Evolutionary conservation across 2,888 invertebrate species (phyloP), one percentile per base, ranked within the genome.

Genomic region (Tinea trinotella): DNA sequence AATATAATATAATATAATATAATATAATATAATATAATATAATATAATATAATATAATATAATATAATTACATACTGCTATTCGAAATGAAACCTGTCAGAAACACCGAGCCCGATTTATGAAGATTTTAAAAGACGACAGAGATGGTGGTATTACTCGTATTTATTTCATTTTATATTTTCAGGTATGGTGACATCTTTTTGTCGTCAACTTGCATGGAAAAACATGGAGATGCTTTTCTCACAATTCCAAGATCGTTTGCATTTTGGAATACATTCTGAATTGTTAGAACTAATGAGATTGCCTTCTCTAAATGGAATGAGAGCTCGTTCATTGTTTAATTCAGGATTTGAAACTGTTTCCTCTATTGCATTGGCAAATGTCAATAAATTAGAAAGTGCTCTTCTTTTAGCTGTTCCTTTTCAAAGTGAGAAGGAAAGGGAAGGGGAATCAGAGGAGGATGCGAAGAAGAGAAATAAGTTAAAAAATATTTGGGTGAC

Each of bases 161-260:
- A n/a, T n/a, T n/a, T n/a, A n/a, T n/a, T n/a, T n/a, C n/a, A n/a
- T n/a, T n/a, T 10, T 30, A 30, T 7, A 12, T 15, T 75, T 64
- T 61, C 61, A 94, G 98, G 97, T 55, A 98, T 98, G 94, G 95
- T 99, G 1, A 96, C 97, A 2, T 91, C 95, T n/a, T 99, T 99
- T 81, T 97, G 98, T 74, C 90, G 90, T 58, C 92, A 96, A 54
- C 82, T 99, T 9, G 96, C 97, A 18, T 99, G 99, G 98, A 90
- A 90, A 59, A 95, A 93, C 69, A 88, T 99, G 66, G 94, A 97
- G 72, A 84, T 96, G 59, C 86, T 99, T 36, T 89, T 99, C 40
- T 91, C 93, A 0, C 96, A 98, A 76, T 98, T 99, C 75, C 97
- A 98, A 82, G 93, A 94, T 64, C 91, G 99, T 12, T 87, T 99